Evolutionary conservation across 2,797 vertebrate species (phyloP).

Genomic region (Cichlasoma orientale): DNA sequence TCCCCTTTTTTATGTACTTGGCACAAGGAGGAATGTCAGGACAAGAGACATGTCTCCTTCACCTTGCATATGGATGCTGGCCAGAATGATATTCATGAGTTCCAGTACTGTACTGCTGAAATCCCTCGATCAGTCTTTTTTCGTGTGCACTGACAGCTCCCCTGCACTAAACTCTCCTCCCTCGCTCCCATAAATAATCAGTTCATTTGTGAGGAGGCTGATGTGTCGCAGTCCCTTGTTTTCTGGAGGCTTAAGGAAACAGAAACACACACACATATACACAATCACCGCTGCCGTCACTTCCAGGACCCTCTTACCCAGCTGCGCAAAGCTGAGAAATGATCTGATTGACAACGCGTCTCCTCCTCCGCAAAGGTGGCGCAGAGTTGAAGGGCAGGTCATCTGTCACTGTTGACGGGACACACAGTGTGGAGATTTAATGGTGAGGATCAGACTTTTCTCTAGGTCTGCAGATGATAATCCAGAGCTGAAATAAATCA

Average conservation of each 20-base stretch:
- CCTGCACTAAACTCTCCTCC: conserved; percentile 19
- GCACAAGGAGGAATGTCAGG: conserved; percentile 32
- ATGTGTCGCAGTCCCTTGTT: conserved; percentile 61
- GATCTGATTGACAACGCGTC: conserved; percentile 49
- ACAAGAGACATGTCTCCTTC: conserved; percentile 51
- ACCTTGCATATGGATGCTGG: conserved; percentile 69
- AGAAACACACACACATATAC: background rate
- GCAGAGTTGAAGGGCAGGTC: conserved; percentile 70
- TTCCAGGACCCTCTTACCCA: conserved; percentile 12
- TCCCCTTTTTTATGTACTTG: conserved; percentile 23
- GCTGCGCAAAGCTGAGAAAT: conserved; percentile 25
- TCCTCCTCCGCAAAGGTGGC: conserved; percentile 40
- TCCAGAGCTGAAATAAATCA: conserved; percentile 63
- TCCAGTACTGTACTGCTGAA: conserved; percentile 29
- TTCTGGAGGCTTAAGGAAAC: conserved; percentile 27
- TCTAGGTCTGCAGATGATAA: conserved; percentile 37
- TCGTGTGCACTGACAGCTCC: conserved; percentile 9
- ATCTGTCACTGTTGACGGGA: conserved; percentile 56
- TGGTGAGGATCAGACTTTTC: conserved; percentile 32
- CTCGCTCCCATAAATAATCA: conserved; percentile 63
- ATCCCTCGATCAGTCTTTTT: background rate
- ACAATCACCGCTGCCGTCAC: background rate
- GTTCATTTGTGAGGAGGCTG: conserved; percentile 62
- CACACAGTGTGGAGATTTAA: conserved; percentile 49
- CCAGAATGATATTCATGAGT: conserved; percentile 66